Evolutionary conservation across 2,113 vertebrate genomes (phyloP), one percentile per base, ranked within the genome.

Genomic region (Muntiacus reevesi): DNA sequence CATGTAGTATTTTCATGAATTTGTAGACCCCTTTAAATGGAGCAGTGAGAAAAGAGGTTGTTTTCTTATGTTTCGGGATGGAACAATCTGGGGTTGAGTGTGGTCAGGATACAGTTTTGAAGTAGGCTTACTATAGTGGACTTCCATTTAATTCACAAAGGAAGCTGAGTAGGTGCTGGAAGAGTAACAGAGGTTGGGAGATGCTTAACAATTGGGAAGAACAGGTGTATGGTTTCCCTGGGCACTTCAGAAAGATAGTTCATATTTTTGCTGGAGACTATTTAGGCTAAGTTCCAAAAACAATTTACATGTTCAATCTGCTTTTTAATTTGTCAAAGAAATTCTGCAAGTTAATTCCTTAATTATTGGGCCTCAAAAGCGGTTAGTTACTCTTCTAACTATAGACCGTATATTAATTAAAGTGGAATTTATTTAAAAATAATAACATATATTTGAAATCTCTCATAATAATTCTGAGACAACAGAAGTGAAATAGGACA

Each of bases 271-370:
- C 16, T 54, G 67, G 9, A 28, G 19, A 57, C 25, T 82, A 60
- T 50, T 91, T 55, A 90, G 8, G 3, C 9, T 57, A n/a, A 50
- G 7, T 50, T 89, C 50, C 30, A 40, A 60, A 95, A 87, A 14
- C 54, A 87, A 83, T 57, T 71, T 21, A 36, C 40, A 23, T 71
- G 52, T 91, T 95, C 33, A 84, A 36, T 15, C 28, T 94, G 40
- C 12, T 59, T 97, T 93, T 95, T 97, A 94, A 52, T 88, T 97
- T 87, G 36, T 96, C 11, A 76, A 95, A 84, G 50, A 92, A 81
- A 92, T 92, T 88, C 78, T 96, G 6, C 93, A 92, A 97, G 71
- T 21, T 87, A 89, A 93, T 87, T 94, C 59, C 47, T 78, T 95
- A 87, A 59, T 96, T 95, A 52, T 50, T 90, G 2, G 4, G 1